Evolutionary conservation across 2,113 vertebrate species (phyloP), one percentile per base, ranked within the genome.

Genomic region (Stigmatopora nigra): DNA sequence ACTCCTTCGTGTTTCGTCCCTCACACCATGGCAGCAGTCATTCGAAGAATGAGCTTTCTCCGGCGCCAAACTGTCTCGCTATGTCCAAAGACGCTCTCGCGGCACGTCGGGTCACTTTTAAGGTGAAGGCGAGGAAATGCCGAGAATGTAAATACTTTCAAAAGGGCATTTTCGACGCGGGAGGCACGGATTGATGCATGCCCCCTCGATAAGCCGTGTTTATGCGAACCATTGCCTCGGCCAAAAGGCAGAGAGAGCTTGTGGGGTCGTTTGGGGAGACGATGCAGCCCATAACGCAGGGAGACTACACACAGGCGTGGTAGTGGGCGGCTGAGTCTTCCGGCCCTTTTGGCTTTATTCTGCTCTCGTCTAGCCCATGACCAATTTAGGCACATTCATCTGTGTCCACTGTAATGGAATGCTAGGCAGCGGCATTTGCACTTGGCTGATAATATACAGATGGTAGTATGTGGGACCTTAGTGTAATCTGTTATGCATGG

Each of bases 331-430:
- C 73, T 78, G 77, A 72, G 67, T 76, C 79, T 78, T 78, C 64
- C 70, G 72, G 73, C 68, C 67, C 73, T 68, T 76, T 76, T 78
- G 55, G 67, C 71, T 77, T 70, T 71, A 79, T 72, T 64, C 76
- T 71, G 75, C 72, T 71, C 73, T 76, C 72, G 61, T 65, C 68
- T 71, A 72, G 72, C 65, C 77, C 38, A 41, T 62, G 65, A 76
- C 81, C 81, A 79, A 76, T 83, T 82, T 79, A 71, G 72, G 73
- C 67, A 84, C 75, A 83, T 84, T 79, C 81, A 77, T 83, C 84
- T 84, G 83, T 77, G 80, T 88, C 85, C 79, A 79, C 74, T 85
- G 84, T 86, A 86, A 85, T 84, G 68, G 75, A 75, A 73, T 80
- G 78, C 73, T 76, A 75, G 71, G 51, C 69, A 82, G 81, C 78